Evolutionary conservation across 2,113 vertebrate genomes (phyloP), one percentile per base, ranked within the genome.

Genomic region (Calypte anna): DNA sequence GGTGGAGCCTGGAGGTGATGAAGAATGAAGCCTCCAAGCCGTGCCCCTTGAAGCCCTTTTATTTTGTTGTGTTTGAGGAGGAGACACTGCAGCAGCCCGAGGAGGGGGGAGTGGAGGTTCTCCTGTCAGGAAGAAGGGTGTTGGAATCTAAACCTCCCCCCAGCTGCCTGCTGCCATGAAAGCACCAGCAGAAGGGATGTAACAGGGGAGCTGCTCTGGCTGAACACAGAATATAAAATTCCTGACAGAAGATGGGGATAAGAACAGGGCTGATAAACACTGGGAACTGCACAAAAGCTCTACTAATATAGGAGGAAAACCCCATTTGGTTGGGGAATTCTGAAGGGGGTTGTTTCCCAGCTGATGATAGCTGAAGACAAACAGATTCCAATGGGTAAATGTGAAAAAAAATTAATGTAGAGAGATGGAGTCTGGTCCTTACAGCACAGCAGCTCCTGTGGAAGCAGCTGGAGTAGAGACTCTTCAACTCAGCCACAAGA

Each of bases 331-430:
- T 64, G 16, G 23, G 54, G 33, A 23, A 93, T 38, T 18, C 58
- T 9, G 3, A 55, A 22, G 15, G 3, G 14, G 5, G 51, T 59
- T 6, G 14, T 8, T 10, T 44, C 48, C 9, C 46, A 82, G 51
- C 10, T 61, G 57, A 0, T 0, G 5, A 53, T 1, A 3, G 23
- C 20, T 50, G 15, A 24, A 54, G 78, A 59, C 46, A 48, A 61
- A 9, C 0, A 9, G 7, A 33, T n/a, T 51, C 70, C 82, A 55
- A 31, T 9, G 22, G 18, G 4, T 1, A n/a, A 78, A 67, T 0
- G 9, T 12, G 46, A 16, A 28, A 55, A 7, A 31, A 75, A 43
- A 25, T 3, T 21, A 19, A 9, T 21, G 58, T 36, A 31, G 61
- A 18, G 69, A 36, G 14, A 8, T 14, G 23, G 1, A 28, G 14